Percentiles rank a stretch among this genome's conserved stretches.
Evolutionary conservation across 2,797 vertebrate species (phyloP).

Genomic region (Rhynchonycteris naso): DNA sequence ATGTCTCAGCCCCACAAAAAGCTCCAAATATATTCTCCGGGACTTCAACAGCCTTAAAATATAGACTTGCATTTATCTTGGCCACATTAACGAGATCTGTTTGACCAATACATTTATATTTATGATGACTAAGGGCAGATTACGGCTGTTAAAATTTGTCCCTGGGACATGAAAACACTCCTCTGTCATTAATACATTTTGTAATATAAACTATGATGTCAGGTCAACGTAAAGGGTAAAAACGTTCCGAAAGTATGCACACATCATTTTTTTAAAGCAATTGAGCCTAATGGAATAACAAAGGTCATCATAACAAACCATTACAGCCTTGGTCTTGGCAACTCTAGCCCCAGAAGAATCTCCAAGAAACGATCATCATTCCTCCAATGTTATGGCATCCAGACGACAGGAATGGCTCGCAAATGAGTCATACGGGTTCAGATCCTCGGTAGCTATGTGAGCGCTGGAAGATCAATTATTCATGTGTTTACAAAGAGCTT

Average conservation of each 20-base stretch:
- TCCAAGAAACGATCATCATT: conserved; percentile 89
- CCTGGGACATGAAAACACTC: conserved; percentile 89
- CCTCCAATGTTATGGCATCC: conserved; percentile 91
- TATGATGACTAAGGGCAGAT: conserved; percentile 90
- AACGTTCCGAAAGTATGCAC: conserved; percentile 89
- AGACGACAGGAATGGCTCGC: conserved; percentile 88
- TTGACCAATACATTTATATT: conserved; percentile 92
- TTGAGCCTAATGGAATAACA: conserved; percentile 96
- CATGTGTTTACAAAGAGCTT: conserved; percentile 90
- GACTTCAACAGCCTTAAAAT: conserved; percentile 87
- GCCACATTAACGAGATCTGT: conserved; percentile 91
- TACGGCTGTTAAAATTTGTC: conserved; percentile 90
- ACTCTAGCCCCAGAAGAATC: conserved; percentile 88
- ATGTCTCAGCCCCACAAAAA: conserved; percentile 75
- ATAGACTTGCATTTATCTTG: conserved; percentile 87
- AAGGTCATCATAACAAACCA: conserved; percentile 98
- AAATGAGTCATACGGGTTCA: conserved; percentile 87
- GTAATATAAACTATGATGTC: conserved; percentile 90
- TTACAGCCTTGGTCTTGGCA: conserved; percentile 92
- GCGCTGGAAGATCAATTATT: conserved; percentile 89
- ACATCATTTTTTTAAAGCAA: conserved; percentile 89
- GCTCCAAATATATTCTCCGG: conserved; percentile 74
- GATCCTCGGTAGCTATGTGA: conserved; percentile 88
- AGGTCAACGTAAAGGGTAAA: conserved; percentile 92
- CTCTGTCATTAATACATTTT: conserved; percentile 89